Evolutionary conservation across 2,797 vertebrate genomes (phyloP).

Genomic region (Girardinus metallicus): DNA sequence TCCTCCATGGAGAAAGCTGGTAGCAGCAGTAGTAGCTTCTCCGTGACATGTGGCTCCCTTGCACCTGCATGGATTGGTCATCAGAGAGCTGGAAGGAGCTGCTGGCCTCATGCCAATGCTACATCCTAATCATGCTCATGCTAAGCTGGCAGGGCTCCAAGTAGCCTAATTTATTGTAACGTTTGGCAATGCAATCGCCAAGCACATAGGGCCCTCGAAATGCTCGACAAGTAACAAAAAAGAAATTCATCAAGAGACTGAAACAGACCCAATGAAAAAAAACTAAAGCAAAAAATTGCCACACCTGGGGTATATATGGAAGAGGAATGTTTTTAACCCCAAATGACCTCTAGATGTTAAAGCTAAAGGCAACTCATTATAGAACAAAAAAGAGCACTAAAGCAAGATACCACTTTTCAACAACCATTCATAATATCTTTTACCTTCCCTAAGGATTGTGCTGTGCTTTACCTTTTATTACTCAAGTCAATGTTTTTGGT

Average conservation of each 20-base stretch:
- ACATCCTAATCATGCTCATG: slow-evolving; percentile 5
- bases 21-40: background rate
- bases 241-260: background rate
- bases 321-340: background rate
- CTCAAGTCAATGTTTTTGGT: background rate
- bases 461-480: background rate
- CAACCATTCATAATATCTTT: background rate
- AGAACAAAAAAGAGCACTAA: background rate
- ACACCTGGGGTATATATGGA: background rate
- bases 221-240: background rate
- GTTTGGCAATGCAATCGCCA: background rate
- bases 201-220: background rate
- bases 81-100: slow-evolving; percentile 1
- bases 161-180: slow-evolving; percentile 10
- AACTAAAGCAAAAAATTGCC: background rate
- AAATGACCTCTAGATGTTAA: background rate
- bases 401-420: background rate
- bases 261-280: background rate
- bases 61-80: slow-evolving; percentile 4
- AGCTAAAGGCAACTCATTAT: background rate
- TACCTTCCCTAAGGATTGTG: background rate
- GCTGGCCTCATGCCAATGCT: slow-evolving; percentile 5
- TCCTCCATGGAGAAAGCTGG: background rate
- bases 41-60: slow-evolving; percentile 14
- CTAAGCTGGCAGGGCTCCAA: slow-evolving; percentile 2